Percentiles rank a stretch among this genome's conserved stretches.
These are phyloP conservation scores for Nansenia antarctica DNA, from an alignment of 2,113 vertebrate genomes.

Conservation along the genomic window DNA sequence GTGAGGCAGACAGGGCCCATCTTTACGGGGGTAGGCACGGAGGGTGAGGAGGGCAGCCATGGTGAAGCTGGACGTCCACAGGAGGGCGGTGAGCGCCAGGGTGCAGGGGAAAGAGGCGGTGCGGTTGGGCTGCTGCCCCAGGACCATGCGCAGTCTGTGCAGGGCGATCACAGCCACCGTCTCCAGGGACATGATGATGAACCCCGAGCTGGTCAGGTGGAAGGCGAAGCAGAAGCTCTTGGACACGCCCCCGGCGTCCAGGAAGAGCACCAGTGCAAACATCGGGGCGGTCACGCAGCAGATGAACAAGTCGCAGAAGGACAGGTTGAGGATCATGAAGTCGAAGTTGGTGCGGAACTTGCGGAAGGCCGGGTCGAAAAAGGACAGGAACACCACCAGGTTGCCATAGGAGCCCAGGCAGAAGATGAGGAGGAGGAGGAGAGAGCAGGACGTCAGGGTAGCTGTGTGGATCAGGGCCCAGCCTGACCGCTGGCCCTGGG, in stretches of 20 bases:
- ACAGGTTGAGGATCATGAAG: slow-evolving; percentile 96
- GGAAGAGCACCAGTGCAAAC: slow-evolving; percentile 89
- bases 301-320: slow-evolving; percentile 95
- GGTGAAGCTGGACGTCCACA: slow-evolving; percentile 94
- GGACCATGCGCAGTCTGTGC: slow-evolving; percentile 90
- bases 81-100: slow-evolving; percentile 82
- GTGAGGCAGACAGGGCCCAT: slow-evolving; percentile 89
- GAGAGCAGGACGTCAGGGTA: slow-evolving; percentile 85
- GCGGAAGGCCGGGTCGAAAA: slow-evolving; percentile 93
- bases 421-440: slow-evolving; percentile 87
- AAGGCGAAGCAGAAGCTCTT: slow-evolving; percentile 92
- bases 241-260: slow-evolving; percentile 79
- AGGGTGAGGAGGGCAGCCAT: slow-evolving; percentile 87
- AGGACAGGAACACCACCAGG: slow-evolving; percentile 92
- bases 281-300: slow-evolving; percentile 91
- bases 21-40: slow-evolving; percentile 75
- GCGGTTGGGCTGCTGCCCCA: slow-evolving; percentile 88
- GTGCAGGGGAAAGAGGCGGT: slow-evolving; percentile 86
- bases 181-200: slow-evolving; percentile 97
- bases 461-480: slow-evolving; percentile 83
- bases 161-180: slow-evolving; percentile 93
- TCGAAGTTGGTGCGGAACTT: slow-evolving; percentile 97
- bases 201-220: slow-evolving; percentile 90
- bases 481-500: slow-evolving; percentile 42
- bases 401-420: slow-evolving; percentile 94